Evolutionary conservation across 2,797 vertebrate genomes (phyloP).

Genomic region (Acestrorhynchus altus): DNA sequence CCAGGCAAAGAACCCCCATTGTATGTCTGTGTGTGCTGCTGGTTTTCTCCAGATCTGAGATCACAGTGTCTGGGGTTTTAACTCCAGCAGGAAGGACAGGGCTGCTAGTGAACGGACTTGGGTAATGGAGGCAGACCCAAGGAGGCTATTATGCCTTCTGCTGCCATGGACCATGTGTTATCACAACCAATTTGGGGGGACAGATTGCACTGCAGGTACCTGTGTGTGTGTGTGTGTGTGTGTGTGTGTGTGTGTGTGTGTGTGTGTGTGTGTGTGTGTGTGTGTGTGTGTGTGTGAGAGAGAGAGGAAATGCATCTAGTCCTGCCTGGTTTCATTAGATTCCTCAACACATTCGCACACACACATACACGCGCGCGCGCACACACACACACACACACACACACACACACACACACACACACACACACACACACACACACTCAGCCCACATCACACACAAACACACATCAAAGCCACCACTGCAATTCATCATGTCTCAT

Average conservation of each 20-base stretch:
- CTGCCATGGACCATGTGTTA: conserved; percentile 52
- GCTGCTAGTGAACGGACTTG: conserved; percentile 26
- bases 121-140: conserved; percentile 35
- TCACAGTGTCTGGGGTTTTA: neutral
- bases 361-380: conserved; percentile 5
- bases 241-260: conserved; percentile 31
- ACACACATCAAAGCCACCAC: conserved; percentile 32
- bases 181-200: conserved; percentile 58
- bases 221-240: conserved; percentile 43
- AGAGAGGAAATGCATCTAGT: conserved; percentile 20
- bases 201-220: conserved; percentile 55
- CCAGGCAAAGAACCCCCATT: too few species aligned
- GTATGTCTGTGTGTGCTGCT: too few species aligned
- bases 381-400: neutral
- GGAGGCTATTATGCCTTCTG: conserved; percentile 42
- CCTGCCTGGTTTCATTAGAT: conserved; percentile 42
- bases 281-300: conserved; percentile 10
- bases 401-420: neutral
- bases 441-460: too few species aligned
- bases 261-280: neutral
- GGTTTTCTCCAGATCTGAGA: neutral
- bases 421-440: conserved; percentile 18
- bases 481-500: conserved; percentile 53
- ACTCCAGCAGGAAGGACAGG: neutral
- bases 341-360: conserved; percentile 18